A percentile compares a stretch with the other conserved stretches of the same genome.
Conservation (phyloP, 1,140 invertebrate genomes). For the Galendromus occidentalis region DNA sequence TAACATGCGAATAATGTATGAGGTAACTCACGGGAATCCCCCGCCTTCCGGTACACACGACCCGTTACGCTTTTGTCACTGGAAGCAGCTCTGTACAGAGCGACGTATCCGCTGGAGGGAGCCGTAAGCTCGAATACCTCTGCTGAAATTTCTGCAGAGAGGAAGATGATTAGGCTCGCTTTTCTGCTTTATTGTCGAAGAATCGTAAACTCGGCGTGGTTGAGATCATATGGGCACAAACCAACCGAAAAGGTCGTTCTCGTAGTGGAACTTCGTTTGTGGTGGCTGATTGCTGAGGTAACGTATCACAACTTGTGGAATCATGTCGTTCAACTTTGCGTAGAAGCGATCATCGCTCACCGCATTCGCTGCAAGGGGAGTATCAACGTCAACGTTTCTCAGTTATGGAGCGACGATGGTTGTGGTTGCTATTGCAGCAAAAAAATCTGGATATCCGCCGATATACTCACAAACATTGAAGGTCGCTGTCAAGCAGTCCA, state of each 20-base stretch:
- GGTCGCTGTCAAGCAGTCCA: background rate
- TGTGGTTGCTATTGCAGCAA: too few species aligned
- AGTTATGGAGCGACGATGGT: too few species aligned
- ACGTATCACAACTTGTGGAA: background rate
- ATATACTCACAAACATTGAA: constrained; percentile 4
- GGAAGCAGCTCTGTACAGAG: background rate
- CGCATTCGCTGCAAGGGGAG: background rate
- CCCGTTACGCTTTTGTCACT: background rate
- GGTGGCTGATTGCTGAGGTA: background rate
- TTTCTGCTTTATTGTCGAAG: too few species aligned
- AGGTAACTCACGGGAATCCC: background rate
- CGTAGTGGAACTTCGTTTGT: background rate
- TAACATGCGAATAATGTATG: too few species aligned
- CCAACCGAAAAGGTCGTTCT: background rate
- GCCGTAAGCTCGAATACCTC: background rate
- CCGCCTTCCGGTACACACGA: background rate
- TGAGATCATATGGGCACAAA: background rate
- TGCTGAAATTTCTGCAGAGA: background rate
- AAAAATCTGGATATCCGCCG: background rate
- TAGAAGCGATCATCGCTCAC: background rate
- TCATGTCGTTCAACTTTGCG: background rate
- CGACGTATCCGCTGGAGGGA: background rate
- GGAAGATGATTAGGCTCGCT: too few species aligned
- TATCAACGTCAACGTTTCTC: too few species aligned
- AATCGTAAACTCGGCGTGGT: too few species aligned